Evolutionary conservation across 2,797 vertebrate genomes (phyloP).

Genomic region (Pangasius krempfi): DNA sequence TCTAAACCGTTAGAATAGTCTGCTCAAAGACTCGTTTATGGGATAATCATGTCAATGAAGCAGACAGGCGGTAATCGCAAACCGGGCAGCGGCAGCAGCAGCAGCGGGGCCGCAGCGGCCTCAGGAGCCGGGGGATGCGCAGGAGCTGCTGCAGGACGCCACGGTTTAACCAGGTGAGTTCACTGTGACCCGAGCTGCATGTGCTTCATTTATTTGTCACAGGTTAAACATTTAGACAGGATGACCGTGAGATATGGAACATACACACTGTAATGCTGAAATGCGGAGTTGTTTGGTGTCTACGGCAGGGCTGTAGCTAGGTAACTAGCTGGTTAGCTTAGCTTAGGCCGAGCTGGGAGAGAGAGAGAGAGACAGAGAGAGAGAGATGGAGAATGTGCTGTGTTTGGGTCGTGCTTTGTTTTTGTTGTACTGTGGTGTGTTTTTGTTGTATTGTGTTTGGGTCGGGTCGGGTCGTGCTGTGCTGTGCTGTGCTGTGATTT

Average conservation of each 20-base stretch:
- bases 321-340: neutral
- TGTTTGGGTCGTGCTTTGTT: too few relatives aligned
- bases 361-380: too few relatives aligned
- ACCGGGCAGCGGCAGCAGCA: conserved; percentile 82
- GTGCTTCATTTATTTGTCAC: neutral
- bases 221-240: too few relatives aligned
- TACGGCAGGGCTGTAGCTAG: neutral
- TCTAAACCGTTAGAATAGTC: conserved; percentile 59
- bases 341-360: conserved; percentile 8
- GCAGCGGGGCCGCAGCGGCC: conserved; percentile 77
- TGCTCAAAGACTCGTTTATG: conserved; percentile 80
- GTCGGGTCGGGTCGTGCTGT: too few relatives aligned
- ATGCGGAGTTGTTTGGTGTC: neutral
- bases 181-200: neutral
- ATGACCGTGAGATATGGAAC: neutral
- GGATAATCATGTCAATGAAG: conserved; percentile 94
- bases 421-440: too few relatives aligned
- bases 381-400: too few relatives aligned
- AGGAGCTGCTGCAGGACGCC: conserved; percentile 78
- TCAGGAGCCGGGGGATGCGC: conserved; percentile 76
- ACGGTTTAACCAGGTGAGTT: conserved; percentile 88
- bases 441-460: too few relatives aligned
- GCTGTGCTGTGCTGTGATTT: too few relatives aligned
- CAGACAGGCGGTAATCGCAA: conserved; percentile 88
- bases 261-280: neutral